Evolutionary conservation across 2,888 invertebrate genomes (phyloP).

Genomic region (Orthonychiurus folsomi): DNA sequence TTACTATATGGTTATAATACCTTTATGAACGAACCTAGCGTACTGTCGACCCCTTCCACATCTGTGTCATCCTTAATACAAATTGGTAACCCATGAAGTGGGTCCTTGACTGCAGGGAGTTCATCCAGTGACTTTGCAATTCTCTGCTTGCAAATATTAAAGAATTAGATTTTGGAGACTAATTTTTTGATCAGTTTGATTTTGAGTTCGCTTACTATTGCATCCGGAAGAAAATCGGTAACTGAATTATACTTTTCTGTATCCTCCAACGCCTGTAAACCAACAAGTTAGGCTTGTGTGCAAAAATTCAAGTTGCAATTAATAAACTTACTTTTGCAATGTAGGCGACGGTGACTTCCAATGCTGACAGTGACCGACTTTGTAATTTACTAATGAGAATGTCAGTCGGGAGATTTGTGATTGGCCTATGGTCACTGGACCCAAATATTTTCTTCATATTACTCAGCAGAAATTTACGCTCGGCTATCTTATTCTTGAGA

Average conservation of each 20-base stretch:
- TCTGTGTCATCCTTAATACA: slow-evolving; percentile 43
- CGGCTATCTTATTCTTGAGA: not conserved
- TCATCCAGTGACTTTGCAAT: slow-evolving; percentile 35
- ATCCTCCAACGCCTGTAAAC: slow-evolving; percentile 36
- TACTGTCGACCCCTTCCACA: slow-evolving; percentile 43
- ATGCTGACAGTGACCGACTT: not conserved
- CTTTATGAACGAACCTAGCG: slow-evolving; percentile 25
- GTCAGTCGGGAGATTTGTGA: not conserved
- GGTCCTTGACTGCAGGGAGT: slow-evolving; percentile 33
- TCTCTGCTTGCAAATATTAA: slow-evolving; percentile 6
- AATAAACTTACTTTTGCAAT: not conserved
- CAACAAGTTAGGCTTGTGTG: not conserved
- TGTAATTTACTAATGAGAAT: not conserved
- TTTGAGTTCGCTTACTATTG: slow-evolving; percentile 31
- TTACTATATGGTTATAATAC: slow-evolving; percentile 18
- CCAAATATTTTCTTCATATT: slow-evolving; percentile 1
- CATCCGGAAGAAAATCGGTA: slow-evolving; percentile 41
- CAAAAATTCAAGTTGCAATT: not conserved
- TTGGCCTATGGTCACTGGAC: not conserved
- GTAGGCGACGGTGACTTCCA: not conserved
- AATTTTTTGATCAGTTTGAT: slow-evolving; percentile 2
- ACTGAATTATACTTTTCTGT: slow-evolving; percentile 40
- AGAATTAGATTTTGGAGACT: not conserved
- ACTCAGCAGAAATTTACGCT: not conserved
- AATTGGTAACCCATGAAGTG: slow-evolving; percentile 43